Conservation (phyloP, 2,797 vertebrate genomes). For the Gambelia wislizenii region DNA sequence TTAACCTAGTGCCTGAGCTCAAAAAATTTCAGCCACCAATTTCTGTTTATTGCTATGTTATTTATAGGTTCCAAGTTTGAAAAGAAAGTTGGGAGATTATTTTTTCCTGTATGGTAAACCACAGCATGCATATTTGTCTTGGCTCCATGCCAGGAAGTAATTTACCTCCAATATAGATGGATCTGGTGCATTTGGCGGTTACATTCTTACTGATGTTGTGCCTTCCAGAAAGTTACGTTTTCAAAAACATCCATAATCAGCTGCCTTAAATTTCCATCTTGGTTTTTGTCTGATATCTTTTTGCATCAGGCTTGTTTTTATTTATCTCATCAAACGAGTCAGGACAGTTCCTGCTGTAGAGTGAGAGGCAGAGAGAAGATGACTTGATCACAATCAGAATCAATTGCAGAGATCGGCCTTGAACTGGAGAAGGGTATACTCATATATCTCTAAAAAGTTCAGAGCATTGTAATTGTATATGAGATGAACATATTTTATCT, state of each 20-base stretch:
- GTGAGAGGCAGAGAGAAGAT: background rate
- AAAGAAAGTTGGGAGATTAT: constrained; percentile 9
- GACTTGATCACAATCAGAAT: background rate
- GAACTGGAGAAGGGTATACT: background rate
- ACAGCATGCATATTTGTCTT: constrained; percentile 45
- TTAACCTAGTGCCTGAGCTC: background rate
- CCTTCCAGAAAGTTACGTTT: background rate
- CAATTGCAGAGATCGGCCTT: background rate
- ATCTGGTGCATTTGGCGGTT: constrained; percentile 38
- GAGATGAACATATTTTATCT: no score
- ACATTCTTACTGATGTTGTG: background rate
- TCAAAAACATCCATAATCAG: background rate
- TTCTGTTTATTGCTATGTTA: background rate
- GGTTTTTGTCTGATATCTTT: background rate
- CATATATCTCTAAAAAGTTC: no score
- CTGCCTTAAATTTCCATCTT: background rate
- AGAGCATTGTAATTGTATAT: no score
- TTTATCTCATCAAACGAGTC: background rate
- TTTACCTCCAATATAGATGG: constrained; percentile 38
- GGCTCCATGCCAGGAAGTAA: constrained; percentile 54
- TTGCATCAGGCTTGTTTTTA: fast-evolving
- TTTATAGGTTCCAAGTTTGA: constrained; percentile 33
- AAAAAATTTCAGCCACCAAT: constrained; percentile 6
- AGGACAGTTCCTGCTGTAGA: background rate
- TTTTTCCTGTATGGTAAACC: constrained; percentile 55